Base-by-base conservation (phyloP, 2,113 vertebrate genomes). In the Mirounga angustirostris region DNA sequence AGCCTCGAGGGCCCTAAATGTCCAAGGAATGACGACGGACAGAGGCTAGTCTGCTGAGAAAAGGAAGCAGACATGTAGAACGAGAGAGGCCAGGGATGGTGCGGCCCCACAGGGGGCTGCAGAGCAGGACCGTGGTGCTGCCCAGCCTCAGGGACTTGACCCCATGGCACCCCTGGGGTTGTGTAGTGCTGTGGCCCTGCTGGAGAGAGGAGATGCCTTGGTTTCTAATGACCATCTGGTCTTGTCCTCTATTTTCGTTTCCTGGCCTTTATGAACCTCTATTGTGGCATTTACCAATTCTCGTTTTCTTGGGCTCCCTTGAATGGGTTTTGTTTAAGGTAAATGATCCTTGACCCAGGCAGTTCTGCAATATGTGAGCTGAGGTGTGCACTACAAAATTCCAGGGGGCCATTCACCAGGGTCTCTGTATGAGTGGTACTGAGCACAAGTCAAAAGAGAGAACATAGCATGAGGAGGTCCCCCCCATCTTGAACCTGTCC, bases 101-200 rank as follows among this genome's bases (percentile, higher is more conserved):
- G 7, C 15, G 16, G 94, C 79, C 21, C 50, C 71, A 7, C 2
- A 6, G 28, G 16, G 36, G 52, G 36, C 50, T 26, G 50, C 67
- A n/a, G 69, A 28, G 69, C 36, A 30, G 24, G 1, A 5, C 33
- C 0, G 2, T 4, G 12, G 73, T 21, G 76, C 69, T 8, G 11
- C 6, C 14, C 1, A 0, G 2, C 9, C 65, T 52, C 33, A 10
- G 50, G 40, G 40, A 18, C 16, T 0, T 33, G 30, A 2, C 26
- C 61, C n/a, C 10, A 18, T 8, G 89, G 36, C 2, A 15, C n/a
- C 73, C 46, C 36, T 7, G 2, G 50, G 12, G 46, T 1, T 21
- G 10, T 63, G 74, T 24, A 0, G 50, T 10, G 40, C 73, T 28
- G 22, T 0, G 0, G 43, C 59, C 50, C 22, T 33, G 24, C 73